Evolutionary conservation across 2,888 invertebrate genomes (phyloP).

Genomic region (Agrochola macilenta): DNA sequence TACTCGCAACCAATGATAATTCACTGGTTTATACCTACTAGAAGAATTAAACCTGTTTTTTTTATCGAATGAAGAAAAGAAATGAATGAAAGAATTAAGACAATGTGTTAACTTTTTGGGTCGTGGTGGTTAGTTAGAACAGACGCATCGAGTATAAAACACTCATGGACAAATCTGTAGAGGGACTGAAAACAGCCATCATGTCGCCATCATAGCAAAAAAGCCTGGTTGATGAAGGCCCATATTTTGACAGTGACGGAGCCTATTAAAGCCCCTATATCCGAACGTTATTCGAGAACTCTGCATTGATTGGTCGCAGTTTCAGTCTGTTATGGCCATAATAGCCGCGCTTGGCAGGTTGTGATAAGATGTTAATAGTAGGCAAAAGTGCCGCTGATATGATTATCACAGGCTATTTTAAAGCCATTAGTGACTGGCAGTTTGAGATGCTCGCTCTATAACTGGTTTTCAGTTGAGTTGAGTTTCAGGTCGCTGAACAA

Average conservation of each 20-base stretch:
- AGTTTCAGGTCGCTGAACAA: neutral
- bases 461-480: neutral
- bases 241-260: neutral
- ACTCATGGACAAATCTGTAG: neutral
- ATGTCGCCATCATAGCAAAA: neutral
- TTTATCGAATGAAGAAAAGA: neutral
- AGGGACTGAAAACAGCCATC: too few relatives aligned
- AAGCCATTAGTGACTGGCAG: constrained; percentile 19
- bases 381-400: constrained; percentile 2
- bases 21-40: neutral
- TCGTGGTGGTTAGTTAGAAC: too few relatives aligned
- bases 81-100: too few relatives aligned
- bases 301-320: constrained; percentile 23
- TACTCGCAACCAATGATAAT: neutral
- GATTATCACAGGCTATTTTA: constrained; percentile 23
- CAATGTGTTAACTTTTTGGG: too few relatives aligned
- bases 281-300: constrained; percentile 9
- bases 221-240: neutral
- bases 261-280: constrained; percentile 3
- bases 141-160: neutral
- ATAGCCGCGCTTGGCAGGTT: constrained; percentile 10
- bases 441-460: constrained; percentile 28
- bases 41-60: neutral
- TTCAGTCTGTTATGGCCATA: constrained; percentile 5
- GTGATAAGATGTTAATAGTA: constrained; percentile 34